Conservation (phyloP, 2,113 vertebrate species). For the Falcunculus frontatus region DNA sequence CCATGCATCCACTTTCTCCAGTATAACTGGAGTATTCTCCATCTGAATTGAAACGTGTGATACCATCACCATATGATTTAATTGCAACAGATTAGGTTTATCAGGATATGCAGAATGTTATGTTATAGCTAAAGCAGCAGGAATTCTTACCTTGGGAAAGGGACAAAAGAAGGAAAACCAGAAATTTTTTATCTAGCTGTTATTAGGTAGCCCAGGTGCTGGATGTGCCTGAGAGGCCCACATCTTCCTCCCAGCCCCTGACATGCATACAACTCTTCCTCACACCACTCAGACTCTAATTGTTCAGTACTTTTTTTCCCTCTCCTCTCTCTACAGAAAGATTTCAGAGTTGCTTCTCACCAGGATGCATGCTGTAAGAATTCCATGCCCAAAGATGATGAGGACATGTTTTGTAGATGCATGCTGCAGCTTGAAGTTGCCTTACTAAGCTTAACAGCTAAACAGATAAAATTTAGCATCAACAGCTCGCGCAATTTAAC, state of each 20-base stretch:
- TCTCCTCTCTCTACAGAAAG: not conserved
- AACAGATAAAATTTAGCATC: not conserved
- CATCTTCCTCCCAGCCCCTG: not conserved
- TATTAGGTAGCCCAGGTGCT: not conserved
- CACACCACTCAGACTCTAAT: not conserved
- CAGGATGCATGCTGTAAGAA: not conserved
- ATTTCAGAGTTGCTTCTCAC: not conserved
- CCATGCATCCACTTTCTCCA: not conserved
- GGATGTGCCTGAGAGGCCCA: not conserved
- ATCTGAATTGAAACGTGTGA: not conserved
- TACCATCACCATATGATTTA: not conserved
- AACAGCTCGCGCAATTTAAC: not conserved
- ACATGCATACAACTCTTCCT: not conserved
- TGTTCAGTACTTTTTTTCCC: fast-evolving
- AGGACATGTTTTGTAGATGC: not conserved
- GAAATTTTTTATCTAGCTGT: not conserved
- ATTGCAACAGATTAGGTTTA: not conserved
- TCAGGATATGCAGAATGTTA: not conserved
- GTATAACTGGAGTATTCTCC: not conserved
- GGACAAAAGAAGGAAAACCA: not conserved
- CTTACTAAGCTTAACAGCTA: not conserved
- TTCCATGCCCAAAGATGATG: not conserved
- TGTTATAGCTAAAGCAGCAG: not conserved
- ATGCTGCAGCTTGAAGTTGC: not conserved
- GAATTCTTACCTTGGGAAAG: not conserved